Evolutionary conservation across 2,113 vertebrate species (phyloP).

Genomic region (Aix galericulata): DNA sequence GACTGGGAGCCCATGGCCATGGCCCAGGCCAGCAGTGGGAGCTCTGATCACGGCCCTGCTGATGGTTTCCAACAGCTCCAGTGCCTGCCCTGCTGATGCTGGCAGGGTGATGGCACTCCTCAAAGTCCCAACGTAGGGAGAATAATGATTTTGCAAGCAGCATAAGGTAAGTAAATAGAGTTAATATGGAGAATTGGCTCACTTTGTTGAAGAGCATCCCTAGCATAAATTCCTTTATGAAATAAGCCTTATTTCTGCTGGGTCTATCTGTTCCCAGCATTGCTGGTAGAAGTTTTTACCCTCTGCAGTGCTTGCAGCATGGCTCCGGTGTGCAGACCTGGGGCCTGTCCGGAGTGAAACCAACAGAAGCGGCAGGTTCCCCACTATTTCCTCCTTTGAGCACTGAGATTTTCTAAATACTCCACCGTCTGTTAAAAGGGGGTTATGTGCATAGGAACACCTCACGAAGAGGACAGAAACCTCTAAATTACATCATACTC

Average conservation of each 20-base stretch:
- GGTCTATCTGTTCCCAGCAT: not conserved
- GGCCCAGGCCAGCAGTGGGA: not conserved
- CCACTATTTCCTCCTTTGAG: not conserved
- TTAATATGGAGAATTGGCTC: not conserved
- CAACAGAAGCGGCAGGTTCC: rapidly evolving
- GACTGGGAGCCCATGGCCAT: not conserved
- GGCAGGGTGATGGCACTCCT: not conserved
- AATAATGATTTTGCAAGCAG: not conserved
- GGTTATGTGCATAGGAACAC: not conserved
- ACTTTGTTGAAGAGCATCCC: not conserved
- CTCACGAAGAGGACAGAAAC: not conserved
- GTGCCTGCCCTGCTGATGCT: not conserved
- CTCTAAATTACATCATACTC: not conserved
- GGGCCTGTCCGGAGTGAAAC: not conserved
- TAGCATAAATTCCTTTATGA: not conserved
- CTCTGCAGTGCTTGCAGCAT: rapidly evolving
- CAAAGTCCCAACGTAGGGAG: not conserved
- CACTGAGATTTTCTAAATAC: not conserved
- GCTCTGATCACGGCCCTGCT: not conserved
- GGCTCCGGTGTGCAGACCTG: not conserved
- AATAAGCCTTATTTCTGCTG: not conserved
- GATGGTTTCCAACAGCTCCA: not conserved
- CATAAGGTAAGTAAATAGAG: not conserved
- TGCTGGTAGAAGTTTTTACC: not conserved
- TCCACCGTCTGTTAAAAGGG: not conserved